phyloP scores from a whole-genome alignment of 1,140 invertebrate genomes.

The Atta texana region DNA sequence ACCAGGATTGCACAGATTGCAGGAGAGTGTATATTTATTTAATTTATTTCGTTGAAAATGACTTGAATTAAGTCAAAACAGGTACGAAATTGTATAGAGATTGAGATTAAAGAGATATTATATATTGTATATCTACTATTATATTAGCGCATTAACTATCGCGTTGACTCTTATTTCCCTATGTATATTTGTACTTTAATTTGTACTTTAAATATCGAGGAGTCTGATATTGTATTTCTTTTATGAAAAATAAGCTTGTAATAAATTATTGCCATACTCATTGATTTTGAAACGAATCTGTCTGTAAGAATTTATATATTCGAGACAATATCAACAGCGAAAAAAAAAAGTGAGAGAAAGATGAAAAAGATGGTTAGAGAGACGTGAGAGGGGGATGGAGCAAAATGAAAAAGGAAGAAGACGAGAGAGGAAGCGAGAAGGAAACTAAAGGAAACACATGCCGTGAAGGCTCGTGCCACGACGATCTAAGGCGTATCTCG shows the following conservation, averaged over 20 bases:
- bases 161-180: too few species aligned
- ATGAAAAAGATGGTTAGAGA: neutral
- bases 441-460: slow-evolving; percentile 81
- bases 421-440: slow-evolving; percentile 28
- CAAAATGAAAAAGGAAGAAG: slow-evolving; percentile 6
- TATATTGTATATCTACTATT: too few species aligned
- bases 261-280: neutral
- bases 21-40: too few species aligned
- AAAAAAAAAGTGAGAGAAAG: neutral
- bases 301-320: neutral
- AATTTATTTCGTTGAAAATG: too few species aligned
- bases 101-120: too few species aligned
- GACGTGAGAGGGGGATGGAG: slow-evolving; percentile 8
- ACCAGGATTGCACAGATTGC: too few species aligned
- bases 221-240: too few species aligned
- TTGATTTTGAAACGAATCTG: neutral
- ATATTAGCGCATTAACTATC: too few species aligned
- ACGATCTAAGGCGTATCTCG: slow-evolving; percentile 83
- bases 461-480: slow-evolving; percentile 84
- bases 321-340: neutral
- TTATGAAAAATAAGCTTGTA: neutral
- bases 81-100: too few species aligned
- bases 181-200: too few species aligned
- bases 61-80: too few species aligned
- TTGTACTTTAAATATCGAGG: too few species aligned